These are phyloP conservation scores for Dynastes grantii DNA, from an alignment of 2,888 invertebrate genomes.

Conservation along the genomic window DNA sequence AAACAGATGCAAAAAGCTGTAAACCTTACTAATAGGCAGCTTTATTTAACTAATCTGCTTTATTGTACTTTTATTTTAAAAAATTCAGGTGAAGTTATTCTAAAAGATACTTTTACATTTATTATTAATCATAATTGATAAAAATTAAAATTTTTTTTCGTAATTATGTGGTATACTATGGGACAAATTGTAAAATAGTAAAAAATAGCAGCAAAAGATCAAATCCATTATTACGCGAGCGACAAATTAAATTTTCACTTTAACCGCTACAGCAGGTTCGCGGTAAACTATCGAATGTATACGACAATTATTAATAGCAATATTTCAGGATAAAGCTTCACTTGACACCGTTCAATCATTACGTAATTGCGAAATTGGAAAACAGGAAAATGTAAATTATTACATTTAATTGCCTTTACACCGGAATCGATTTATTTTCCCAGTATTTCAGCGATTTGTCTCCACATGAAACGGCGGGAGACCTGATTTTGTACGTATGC, in stretches of 20 bases:
- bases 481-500: neutral
- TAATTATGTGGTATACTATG: too few relatives aligned
- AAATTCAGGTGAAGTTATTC: too few relatives aligned
- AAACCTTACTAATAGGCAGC: too few relatives aligned
- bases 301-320: slow-evolving; percentile 6
- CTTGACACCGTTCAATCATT: neutral
- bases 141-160: too few relatives aligned
- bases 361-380: slow-evolving; percentile 19
- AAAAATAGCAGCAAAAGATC: too few relatives aligned
- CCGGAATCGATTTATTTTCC: slow-evolving; percentile 33
- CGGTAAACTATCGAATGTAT: neutral
- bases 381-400: slow-evolving; percentile 22
- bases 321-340: slow-evolving; percentile 4
- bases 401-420: slow-evolving; percentile 9
- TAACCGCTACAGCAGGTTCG: neutral
- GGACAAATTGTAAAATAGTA: too few relatives aligned
- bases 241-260: neutral
- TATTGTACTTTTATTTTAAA: too few relatives aligned
- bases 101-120: too few relatives aligned
- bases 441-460: slow-evolving; percentile 22
- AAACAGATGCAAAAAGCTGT: too few relatives aligned
- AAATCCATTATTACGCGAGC: too few relatives aligned
- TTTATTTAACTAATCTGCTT: too few relatives aligned
- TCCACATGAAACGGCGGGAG: neutral
- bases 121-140: too few relatives aligned